Conservation (phyloP, 2,797 vertebrate species). For the Picus viridis region DNA sequence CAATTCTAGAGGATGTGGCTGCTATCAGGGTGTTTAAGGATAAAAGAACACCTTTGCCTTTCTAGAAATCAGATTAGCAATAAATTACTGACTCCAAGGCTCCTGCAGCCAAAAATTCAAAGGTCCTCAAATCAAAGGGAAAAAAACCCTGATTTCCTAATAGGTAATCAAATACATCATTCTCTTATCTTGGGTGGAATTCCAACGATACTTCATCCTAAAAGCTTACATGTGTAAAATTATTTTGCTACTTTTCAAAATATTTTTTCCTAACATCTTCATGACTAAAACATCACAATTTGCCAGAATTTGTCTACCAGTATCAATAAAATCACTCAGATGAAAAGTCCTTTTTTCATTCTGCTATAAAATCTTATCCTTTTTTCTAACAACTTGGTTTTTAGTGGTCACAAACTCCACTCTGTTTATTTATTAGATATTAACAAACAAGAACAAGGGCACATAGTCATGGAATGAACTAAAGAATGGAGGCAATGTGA, state of each 20-base stretch:
- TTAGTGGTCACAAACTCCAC: not conserved
- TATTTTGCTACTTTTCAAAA: not conserved
- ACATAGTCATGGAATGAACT: not conserved
- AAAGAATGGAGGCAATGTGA: not conserved
- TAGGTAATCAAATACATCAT: not conserved
- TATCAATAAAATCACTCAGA: not conserved
- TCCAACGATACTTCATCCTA: not conserved
- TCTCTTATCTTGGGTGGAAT: not conserved
- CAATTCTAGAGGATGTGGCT: not conserved
- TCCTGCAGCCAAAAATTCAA: not conserved
- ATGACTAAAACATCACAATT: not conserved
- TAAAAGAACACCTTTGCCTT: not conserved
- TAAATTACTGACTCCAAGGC: not conserved
- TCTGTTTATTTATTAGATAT: not conserved
- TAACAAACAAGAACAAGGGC: not conserved
- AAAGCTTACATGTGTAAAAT: not conserved
- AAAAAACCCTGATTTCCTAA: not conserved
- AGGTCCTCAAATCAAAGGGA: not conserved
- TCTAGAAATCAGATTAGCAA: not conserved
- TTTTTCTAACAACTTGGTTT: not conserved
- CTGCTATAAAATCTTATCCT: accelerated
- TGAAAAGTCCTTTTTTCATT: not conserved
- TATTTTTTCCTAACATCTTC: not conserved
- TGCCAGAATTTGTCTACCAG: not conserved
- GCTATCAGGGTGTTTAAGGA: not conserved